phyloP scores from a whole-genome alignment of 2,888 invertebrate species.

The Lissocephala sabroskyi region DNA sequence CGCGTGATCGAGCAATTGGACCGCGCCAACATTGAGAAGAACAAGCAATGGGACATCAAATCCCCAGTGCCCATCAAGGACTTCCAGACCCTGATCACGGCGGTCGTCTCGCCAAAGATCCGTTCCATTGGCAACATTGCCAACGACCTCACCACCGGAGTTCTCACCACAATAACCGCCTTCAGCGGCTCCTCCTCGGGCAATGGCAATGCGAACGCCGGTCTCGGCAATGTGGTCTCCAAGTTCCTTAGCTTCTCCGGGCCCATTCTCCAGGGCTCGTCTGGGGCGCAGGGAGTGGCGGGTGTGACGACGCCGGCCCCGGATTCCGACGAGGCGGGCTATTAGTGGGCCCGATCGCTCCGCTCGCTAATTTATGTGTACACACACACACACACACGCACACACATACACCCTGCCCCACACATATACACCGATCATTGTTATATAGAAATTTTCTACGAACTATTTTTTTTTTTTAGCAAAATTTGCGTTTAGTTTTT shows the following conservation, averaged over 20 bases:
- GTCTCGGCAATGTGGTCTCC: conserved; percentile 70
- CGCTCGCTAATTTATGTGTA: too few species aligned
- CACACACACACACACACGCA: too few species aligned
- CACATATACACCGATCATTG: not conserved
- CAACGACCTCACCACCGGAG: conserved; percentile 76
- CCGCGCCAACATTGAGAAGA: conserved; percentile 82
- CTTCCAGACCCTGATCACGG: conserved; percentile 79
- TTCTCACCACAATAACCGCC: conserved; percentile 74
- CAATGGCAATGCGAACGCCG: conserved; percentile 71
- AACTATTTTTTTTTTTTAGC: conserved; percentile 16
- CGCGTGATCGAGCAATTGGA: conserved; percentile 80
- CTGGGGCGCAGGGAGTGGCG: conserved; percentile 57
- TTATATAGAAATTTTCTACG: conserved; percentile 11
- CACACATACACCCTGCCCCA: not conserved
- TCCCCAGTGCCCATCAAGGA: conserved; percentile 77
- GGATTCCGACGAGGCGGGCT: conserved; percentile 70
- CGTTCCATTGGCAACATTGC: conserved; percentile 80
- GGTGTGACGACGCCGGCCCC: conserved; percentile 64
- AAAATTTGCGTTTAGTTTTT: conserved; percentile 30
- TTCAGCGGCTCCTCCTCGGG: conserved; percentile 73
- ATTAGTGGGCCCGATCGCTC: conserved; percentile 36
- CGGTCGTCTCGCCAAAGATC: conserved; percentile 81
- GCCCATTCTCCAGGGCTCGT: conserved; percentile 71
- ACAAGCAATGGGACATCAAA: conserved; percentile 82
- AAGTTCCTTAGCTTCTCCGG: conserved; percentile 71